Conservation (phyloP, 2,888 invertebrate species). For the Microctonus brassicae region DNA sequence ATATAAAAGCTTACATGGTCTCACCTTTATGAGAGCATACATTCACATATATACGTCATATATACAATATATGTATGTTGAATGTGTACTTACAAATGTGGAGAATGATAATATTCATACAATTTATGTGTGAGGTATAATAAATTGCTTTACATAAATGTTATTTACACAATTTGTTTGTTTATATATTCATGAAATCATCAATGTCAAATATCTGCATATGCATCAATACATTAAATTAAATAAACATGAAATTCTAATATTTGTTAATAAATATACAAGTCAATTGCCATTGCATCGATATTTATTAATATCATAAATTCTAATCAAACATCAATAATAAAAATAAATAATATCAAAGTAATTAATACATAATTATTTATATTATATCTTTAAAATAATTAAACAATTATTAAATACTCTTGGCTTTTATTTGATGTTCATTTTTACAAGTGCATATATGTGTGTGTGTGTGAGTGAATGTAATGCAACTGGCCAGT, state of each 20-base stretch:
- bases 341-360: neutral
- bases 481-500: neutral
- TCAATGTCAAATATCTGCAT: constrained; percentile 9
- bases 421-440: neutral
- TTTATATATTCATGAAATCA: constrained; percentile 9
- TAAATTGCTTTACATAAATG: constrained; percentile 8
- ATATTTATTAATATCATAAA: neutral
- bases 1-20: neutral
- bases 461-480: too few species aligned
- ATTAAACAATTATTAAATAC: neutral
- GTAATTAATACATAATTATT: too few species aligned
- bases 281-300: too few species aligned
- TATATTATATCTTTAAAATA: neutral
- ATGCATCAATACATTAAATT: too few species aligned
- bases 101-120: constrained; percentile 6
- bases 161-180: constrained; percentile 4
- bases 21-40: too few species aligned
- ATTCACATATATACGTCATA: too few species aligned
- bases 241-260: too few species aligned
- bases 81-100: too few species aligned
- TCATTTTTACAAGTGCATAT: neutral
- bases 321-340: neutral
- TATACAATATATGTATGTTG: too few species aligned
- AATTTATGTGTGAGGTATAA: neutral
- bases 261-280: too few species aligned